A percentile compares a stretch with the other conserved stretches of the same genome.
phyloP scores from a whole-genome alignment of 2,888 invertebrate genomes.

The Chesias legatella region DNA sequence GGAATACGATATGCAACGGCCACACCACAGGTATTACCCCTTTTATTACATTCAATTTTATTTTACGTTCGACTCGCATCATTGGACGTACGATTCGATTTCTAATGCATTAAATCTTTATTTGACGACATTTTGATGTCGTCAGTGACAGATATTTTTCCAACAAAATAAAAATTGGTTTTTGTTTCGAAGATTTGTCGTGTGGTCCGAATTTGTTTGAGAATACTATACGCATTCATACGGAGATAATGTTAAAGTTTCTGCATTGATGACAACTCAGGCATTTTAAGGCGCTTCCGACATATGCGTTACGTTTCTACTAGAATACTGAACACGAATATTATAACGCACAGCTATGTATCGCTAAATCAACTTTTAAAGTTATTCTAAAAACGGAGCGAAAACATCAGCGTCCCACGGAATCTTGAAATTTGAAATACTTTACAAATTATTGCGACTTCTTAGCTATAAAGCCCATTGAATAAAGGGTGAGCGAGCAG shows the following conservation, averaged over 20 bases:
- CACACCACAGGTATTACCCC: conserved; percentile 53
- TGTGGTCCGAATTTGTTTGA: too few species aligned
- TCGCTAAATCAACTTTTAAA: too few species aligned
- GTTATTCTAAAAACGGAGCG: neutral
- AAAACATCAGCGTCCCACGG: conserved; percentile 12
- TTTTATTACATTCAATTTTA: conserved; percentile 72
- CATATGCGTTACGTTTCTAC: too few species aligned
- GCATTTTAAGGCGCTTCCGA: too few species aligned
- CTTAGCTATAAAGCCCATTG: conserved; percentile 58
- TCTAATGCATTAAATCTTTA: conserved; percentile 54
- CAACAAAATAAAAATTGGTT: conserved; percentile 13
- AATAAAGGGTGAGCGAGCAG: conserved; percentile 47
- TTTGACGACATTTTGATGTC: conserved; percentile 49
- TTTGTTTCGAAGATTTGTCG: too few species aligned
- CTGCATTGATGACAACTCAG: too few species aligned
- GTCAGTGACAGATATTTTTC: conserved; percentile 19
- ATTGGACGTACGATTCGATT: conserved; percentile 54
- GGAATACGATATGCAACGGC: conserved; percentile 53
- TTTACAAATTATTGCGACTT: conserved; percentile 56
- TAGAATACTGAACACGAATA: too few species aligned
- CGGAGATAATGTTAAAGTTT: too few species aligned
- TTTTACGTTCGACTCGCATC: conserved; percentile 61
- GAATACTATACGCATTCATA: too few species aligned
- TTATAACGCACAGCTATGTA: too few species aligned
- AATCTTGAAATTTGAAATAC: conserved; percentile 22